These are phyloP conservation scores for Macrophya alboannulata DNA, from an alignment of 2,888 invertebrate species.

Conservation along the genomic window DNA sequence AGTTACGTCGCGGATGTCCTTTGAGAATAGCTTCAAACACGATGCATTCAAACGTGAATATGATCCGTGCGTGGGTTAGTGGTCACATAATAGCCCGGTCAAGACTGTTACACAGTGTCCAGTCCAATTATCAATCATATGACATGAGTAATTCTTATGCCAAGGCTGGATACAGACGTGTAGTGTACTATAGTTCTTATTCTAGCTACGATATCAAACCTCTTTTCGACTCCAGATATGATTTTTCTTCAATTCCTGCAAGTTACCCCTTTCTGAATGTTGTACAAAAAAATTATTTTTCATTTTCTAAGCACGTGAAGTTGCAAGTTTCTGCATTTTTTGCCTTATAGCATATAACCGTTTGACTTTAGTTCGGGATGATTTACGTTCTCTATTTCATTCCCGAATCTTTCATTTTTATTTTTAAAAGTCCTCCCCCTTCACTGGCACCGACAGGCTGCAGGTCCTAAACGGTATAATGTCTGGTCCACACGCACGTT, in stretches of 20 bases:
- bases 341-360: background rate
- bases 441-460: constrained; percentile 29
- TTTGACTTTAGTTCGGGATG: constrained; percentile 14
- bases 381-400: constrained; percentile 38
- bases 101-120: background rate
- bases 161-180: background rate
- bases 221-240: background rate
- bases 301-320: background rate
- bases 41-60: constrained; percentile 39
- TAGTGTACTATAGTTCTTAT: background rate
- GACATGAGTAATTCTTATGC: constrained; percentile 26
- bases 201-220: background rate
- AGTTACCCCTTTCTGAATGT: too few relatives aligned
- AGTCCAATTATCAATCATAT: constrained; percentile 44
- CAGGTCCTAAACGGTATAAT: constrained; percentile 15
- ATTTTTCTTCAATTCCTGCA: background rate
- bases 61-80: constrained; percentile 29
- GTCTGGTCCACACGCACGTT: constrained; percentile 24
- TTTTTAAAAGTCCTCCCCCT: constrained; percentile 25
- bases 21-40: constrained; percentile 30
- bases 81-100: constrained; percentile 23
- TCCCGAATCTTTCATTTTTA: constrained; percentile 36
- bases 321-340: background rate
- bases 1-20: constrained; percentile 33
- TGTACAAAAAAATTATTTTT: background rate